Evolutionary conservation across 2,113 vertebrate genomes (phyloP), one percentile per base, ranked within the genome.

Genomic region (Dipodomys ordii): DNA sequence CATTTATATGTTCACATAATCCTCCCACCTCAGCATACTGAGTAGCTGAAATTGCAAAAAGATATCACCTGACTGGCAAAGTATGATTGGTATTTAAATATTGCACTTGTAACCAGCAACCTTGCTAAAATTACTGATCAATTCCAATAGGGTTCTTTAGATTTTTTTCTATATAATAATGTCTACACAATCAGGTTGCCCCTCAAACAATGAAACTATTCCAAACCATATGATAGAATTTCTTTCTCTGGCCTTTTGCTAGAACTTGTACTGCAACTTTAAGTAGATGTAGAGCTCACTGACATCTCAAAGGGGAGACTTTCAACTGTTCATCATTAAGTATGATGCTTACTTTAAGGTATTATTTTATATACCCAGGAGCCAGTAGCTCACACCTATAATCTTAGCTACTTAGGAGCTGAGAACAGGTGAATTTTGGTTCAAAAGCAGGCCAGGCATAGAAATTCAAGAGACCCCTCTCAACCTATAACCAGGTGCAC

Each of bases 111-210:
- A 89, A 83, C 53, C 72, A 95, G 35, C 11, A 80, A 53, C 18
- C 30, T 83, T 88, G 53, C 1, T 89, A 87, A 94, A 93, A 65
- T 83, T 94, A 71, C 39, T 57, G 12, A 53, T 68, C 83, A 87
- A 93, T 91, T 89, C 82, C 16, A 83, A 77, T 60, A 86, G n/a
- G 78, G 44, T 94, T 28, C 74, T 93, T 87, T 49, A 18, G 18
- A 28, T 15, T 15, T 15, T 64, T 89, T 83, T 88, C 44, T 84
- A 49, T 46, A 83, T 71, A 79, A 53, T 53, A 9, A 57, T 57
- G 53, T 57, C 53, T 57, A 57, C 0, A 44, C 0, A 81, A 39
- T 86, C 60, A 86, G 30, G n/a, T 78, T 94, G 49, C 11, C 53
- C 86, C 32, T 76, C 64, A 64, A 28, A 53, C n/a, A 87, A 91